A percentile compares a stretch with the other conserved stretches of the same genome.
phyloP scores from a whole-genome alignment of 2,888 invertebrate species.

The Parapristionchus giblindavisi region DNA sequence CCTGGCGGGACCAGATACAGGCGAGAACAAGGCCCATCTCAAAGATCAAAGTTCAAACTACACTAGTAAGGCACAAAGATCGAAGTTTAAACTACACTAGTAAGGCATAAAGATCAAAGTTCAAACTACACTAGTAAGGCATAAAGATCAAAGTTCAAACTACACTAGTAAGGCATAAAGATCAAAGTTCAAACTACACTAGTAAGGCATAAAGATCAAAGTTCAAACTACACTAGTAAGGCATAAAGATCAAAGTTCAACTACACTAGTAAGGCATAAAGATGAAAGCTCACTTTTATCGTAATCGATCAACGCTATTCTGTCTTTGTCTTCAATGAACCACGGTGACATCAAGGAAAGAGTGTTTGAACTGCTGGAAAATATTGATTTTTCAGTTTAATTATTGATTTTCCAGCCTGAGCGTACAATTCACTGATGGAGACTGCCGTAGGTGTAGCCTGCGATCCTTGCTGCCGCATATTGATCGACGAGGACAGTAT shows the following conservation, averaged over 20 bases:
- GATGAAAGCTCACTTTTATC: background rate
- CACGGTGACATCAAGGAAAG: constrained; percentile 24
- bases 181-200: background rate
- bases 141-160: background rate
- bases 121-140: too few species aligned
- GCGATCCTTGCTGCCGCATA: background rate
- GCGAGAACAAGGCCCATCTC: background rate
- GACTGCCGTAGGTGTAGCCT: background rate
- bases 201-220: too few species aligned
- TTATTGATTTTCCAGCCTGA: too few species aligned
- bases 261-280: background rate
- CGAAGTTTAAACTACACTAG: too few species aligned
- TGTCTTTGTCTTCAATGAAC: constrained; percentile 6
- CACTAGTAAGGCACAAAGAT: too few species aligned
- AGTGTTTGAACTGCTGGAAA: constrained; percentile 5
- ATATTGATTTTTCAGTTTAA: background rate
- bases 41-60: background rate
- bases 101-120: background rate
- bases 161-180: background rate
- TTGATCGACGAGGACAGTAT: background rate
- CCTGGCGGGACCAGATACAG: constrained; percentile 40
- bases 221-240: background rate
- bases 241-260: background rate
- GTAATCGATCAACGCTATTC: constrained; percentile 14
- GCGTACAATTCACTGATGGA: constrained; percentile 19